These are phyloP conservation scores for Platalea minor DNA, from an alignment of 2,797 vertebrate genomes.

Conservation along the genomic window DNA sequence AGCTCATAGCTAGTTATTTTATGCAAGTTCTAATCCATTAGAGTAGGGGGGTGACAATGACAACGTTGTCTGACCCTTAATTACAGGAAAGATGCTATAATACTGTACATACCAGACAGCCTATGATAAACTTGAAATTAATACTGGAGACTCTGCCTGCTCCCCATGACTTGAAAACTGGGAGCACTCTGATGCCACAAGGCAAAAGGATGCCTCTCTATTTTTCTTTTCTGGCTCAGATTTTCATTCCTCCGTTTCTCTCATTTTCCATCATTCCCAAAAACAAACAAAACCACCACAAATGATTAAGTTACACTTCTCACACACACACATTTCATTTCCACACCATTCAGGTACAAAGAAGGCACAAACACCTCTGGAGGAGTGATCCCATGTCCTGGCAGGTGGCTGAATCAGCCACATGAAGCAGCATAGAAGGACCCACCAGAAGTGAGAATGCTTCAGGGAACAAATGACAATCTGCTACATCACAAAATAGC, in stretches of 20 bases:
- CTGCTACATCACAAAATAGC: not conserved
- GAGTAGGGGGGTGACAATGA: not conserved
- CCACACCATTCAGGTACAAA: not conserved
- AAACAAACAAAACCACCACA: not conserved
- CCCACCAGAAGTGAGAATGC: not conserved
- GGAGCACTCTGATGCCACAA: not conserved
- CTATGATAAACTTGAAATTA: constrained; percentile 19
- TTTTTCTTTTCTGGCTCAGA: not conserved
- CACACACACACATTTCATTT: not conserved
- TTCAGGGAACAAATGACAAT: not conserved
- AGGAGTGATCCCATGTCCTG: not conserved
- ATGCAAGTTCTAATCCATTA: constrained; percentile 28
- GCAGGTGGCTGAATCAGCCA: not conserved
- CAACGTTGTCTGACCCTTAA: constrained; percentile 7
- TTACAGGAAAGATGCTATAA: constrained; percentile 21
- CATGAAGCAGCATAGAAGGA: not conserved
- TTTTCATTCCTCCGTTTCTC: not conserved
- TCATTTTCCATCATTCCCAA: not conserved
- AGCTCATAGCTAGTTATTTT: constrained; percentile 7
- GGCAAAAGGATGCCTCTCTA: not conserved
- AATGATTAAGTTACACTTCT: not conserved
- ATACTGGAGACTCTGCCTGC: not conserved
- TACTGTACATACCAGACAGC: not conserved
- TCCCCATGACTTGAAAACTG: not conserved
- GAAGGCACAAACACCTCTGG: not conserved